phyloP scores from a whole-genome alignment of 2,888 invertebrate species.

The Apotomis capreana region DNA sequence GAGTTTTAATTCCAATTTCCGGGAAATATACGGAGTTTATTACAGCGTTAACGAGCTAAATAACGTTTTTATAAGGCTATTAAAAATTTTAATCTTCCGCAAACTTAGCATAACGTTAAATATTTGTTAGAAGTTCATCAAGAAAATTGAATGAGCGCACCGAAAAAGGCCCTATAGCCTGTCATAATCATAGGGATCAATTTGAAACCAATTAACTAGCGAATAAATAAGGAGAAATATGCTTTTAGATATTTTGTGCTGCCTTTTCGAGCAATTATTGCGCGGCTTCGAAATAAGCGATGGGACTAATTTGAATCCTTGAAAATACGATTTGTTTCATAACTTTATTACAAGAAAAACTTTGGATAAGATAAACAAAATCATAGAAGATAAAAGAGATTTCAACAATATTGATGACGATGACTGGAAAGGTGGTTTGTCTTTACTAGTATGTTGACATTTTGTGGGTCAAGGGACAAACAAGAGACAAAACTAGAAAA shows the following conservation, averaged over 20 bases:
- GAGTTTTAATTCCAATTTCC: background rate
- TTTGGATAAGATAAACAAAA: too few relatives aligned
- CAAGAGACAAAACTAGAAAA: too few relatives aligned
- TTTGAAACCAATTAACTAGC: conserved; percentile 45
- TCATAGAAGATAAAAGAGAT: too few relatives aligned
- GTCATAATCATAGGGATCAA: conserved; percentile 48
- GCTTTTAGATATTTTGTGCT: conserved; percentile 17
- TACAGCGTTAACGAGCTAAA: conserved; percentile 9
- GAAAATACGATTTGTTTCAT: background rate
- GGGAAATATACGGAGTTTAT: conserved; percentile 1
- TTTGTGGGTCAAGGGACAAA: too few relatives aligned
- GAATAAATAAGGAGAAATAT: conserved; percentile 34
- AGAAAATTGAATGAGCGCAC: conserved; percentile 48
- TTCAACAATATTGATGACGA: too few relatives aligned
- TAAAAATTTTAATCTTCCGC: conserved; percentile 7
- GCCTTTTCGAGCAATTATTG: conserved; percentile 26
- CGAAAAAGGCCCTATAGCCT: conserved; percentile 48
- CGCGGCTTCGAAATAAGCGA: background rate
- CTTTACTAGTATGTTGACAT: too few relatives aligned
- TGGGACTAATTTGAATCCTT: background rate
- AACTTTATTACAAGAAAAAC: too few relatives aligned
- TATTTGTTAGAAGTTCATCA: conserved; percentile 44
- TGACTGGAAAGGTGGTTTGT: too few relatives aligned
- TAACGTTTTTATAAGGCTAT: conserved; percentile 13
- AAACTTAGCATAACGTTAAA: conserved; percentile 6